Conservation (phyloP, 2,888 invertebrate species). For the Morinoia aosen region DNA sequence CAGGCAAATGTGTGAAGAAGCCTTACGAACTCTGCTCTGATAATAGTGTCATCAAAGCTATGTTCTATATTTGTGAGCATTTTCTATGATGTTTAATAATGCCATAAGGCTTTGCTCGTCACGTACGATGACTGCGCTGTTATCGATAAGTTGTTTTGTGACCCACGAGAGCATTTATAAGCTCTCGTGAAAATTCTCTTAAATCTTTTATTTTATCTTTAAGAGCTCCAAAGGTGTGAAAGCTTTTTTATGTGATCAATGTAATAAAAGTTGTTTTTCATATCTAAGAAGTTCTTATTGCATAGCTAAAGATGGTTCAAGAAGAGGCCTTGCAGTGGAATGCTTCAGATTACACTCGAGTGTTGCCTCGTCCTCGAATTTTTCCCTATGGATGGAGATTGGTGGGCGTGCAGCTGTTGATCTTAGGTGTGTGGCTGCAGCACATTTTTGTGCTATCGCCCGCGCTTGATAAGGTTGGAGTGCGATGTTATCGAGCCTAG, state of each 20-base stretch:
- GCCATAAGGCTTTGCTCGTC: background rate
- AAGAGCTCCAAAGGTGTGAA: no score
- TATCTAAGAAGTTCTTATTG: background rate
- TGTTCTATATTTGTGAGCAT: background rate
- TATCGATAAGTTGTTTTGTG: background rate
- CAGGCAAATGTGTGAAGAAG: background rate
- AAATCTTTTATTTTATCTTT: no score
- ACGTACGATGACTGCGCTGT: background rate
- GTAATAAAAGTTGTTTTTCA: background rate
- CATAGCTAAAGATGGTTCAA: background rate
- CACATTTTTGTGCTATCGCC: conserved; percentile 3
- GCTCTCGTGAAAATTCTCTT: no score
- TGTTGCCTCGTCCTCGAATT: background rate
- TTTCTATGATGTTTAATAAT: background rate
- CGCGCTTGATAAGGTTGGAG: conserved; percentile 1
- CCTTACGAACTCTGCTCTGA: background rate
- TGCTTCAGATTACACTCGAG: background rate
- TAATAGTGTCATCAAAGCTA: background rate
- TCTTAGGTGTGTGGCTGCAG: conserved; percentile 4
- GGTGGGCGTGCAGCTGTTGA: conserved; percentile 17
- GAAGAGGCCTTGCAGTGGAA: background rate
- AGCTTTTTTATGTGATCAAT: background rate
- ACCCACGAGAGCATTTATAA: no score
- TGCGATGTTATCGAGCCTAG: background rate
- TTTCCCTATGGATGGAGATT: background rate